phyloP scores from a whole-genome alignment of 2,888 invertebrate species.

The Petrolisthes cinctipes region DNA sequence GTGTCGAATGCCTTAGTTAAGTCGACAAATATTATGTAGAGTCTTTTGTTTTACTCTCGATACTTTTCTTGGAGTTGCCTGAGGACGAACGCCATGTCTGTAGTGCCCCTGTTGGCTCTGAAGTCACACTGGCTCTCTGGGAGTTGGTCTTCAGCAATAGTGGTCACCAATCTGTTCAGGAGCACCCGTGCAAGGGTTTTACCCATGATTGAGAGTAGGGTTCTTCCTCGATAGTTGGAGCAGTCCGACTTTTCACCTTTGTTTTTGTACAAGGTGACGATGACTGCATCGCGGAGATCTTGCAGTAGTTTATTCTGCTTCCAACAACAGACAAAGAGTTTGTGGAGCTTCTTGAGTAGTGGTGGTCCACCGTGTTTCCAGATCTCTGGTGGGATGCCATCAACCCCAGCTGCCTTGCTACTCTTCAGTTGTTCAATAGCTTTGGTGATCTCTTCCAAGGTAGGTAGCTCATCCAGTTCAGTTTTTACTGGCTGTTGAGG shows the following conservation, averaged over 20 bases:
- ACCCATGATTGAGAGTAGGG: slow-evolving; percentile 14
- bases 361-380: slow-evolving; percentile 2
- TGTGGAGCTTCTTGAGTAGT: neutral
- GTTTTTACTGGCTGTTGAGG: neutral
- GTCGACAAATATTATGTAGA: slow-evolving; percentile 5
- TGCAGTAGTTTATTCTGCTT: slow-evolving; percentile 14
- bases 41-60: slow-evolving; percentile 4
- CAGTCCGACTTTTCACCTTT: slow-evolving; percentile 26
- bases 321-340: slow-evolving; percentile 14
- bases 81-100: slow-evolving; percentile 23
- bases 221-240: slow-evolving; percentile 20
- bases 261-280: slow-evolving; percentile 19
- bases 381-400: slow-evolving; percentile 14
- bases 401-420: slow-evolving; percentile 6
- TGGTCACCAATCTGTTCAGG: neutral
- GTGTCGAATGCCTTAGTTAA: slow-evolving; percentile 1
- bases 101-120: slow-evolving; percentile 26
- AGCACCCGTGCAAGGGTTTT: slow-evolving; percentile 9
- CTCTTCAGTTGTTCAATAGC: neutral
- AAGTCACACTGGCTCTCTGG: slow-evolving; percentile 17
- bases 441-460: slow-evolving; percentile 12
- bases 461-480: neutral
- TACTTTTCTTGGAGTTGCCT: slow-evolving; percentile 20
- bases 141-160: slow-evolving; percentile 5
- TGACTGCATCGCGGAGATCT: slow-evolving; percentile 22